A percentile compares a stretch with the other conserved stretches of the same genome.
These are phyloP conservation scores for Pocillopora damicornis DNA, from an alignment of 64 coral and sea anemone genomes.

Conservation along the genomic window DNA sequence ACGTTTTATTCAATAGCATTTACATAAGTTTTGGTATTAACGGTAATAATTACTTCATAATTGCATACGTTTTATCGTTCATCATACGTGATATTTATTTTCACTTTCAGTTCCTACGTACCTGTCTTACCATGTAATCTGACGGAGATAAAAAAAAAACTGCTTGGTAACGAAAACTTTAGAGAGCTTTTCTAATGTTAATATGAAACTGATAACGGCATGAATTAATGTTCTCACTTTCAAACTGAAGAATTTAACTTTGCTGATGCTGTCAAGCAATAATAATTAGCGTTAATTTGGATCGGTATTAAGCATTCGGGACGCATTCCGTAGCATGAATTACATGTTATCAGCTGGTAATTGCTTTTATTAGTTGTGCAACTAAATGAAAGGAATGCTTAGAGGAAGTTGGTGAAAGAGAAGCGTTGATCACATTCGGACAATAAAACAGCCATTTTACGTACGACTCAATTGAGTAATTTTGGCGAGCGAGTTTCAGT, in stretches of 20 bases:
- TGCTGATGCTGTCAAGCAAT: background rate
- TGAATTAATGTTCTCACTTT: background rate
- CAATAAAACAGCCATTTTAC: too few relatives aligned
- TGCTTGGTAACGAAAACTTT: background rate
- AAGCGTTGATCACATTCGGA: too few relatives aligned
- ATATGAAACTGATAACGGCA: background rate
- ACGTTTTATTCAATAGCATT: background rate
- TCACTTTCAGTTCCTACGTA: slow-evolving; percentile 27
- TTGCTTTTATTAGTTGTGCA: too few relatives aligned
- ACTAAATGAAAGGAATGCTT: too few relatives aligned
- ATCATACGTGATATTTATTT: slow-evolving; percentile 19
- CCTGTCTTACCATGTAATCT: slow-evolving; percentile 17
- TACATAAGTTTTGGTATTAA: too few relatives aligned
- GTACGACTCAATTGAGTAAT: too few relatives aligned
- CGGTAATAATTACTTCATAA: background rate
- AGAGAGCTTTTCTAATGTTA: background rate
- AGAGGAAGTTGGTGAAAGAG: too few relatives aligned
- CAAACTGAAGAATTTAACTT: background rate
- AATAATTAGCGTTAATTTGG: too few relatives aligned
- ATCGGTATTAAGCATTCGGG: too few relatives aligned
- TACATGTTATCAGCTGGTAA: too few relatives aligned
- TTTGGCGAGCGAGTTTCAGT: too few relatives aligned
- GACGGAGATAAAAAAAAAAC: background rate
- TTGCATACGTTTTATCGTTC: background rate
- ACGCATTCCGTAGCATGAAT: too few relatives aligned